A percentile compares a stretch with the other conserved stretches of the same genome.
These are phyloP conservation scores for Pollenia amentaria DNA, from an alignment of 2,888 invertebrate species.

Conservation along the genomic window DNA sequence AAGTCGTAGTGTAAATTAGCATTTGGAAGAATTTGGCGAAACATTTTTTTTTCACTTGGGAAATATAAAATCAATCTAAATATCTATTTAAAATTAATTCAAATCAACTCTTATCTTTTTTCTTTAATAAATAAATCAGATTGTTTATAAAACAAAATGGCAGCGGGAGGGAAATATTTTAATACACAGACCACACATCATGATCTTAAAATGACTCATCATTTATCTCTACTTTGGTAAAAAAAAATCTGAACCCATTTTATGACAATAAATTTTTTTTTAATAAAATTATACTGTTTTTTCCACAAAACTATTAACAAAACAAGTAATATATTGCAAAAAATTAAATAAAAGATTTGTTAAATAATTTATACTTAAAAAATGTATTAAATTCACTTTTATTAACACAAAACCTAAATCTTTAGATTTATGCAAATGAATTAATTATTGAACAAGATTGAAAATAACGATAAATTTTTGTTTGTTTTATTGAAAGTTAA, in stretches of 20 bases:
- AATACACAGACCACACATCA: conserved; percentile 40
- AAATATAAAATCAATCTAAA: too few species aligned
- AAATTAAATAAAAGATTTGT: conserved; percentile 8
- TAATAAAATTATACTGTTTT: conserved; percentile 21
- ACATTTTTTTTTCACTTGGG: too few species aligned
- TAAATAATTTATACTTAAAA: conserved; percentile 24
- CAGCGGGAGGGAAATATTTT: conserved; percentile 9
- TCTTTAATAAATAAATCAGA: conserved; percentile 23
- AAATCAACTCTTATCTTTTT: neutral
- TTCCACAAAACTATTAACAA: neutral
- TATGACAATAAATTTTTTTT: conserved; percentile 38
- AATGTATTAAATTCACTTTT: conserved; percentile 21
- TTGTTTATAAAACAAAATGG: neutral
- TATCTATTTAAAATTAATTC: neutral
- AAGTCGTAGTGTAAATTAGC: too few species aligned
- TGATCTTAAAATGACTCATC: conserved; percentile 33
- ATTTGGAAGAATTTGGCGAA: too few species aligned
- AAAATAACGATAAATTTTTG: conserved; percentile 45
- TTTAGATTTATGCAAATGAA: conserved; percentile 62
- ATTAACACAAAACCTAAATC: conserved; percentile 44
- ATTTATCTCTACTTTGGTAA: neutral
- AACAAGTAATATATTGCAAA: conserved; percentile 9
- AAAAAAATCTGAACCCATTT: conserved; percentile 14
- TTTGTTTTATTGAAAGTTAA: conserved; percentile 33
- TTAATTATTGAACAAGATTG: conserved; percentile 58